Percentiles rank a stretch among this genome's conserved stretches.
Evolutionary conservation across 1,140 invertebrate species (phyloP).

Genomic region (Caenorhabditis latens): DNA sequence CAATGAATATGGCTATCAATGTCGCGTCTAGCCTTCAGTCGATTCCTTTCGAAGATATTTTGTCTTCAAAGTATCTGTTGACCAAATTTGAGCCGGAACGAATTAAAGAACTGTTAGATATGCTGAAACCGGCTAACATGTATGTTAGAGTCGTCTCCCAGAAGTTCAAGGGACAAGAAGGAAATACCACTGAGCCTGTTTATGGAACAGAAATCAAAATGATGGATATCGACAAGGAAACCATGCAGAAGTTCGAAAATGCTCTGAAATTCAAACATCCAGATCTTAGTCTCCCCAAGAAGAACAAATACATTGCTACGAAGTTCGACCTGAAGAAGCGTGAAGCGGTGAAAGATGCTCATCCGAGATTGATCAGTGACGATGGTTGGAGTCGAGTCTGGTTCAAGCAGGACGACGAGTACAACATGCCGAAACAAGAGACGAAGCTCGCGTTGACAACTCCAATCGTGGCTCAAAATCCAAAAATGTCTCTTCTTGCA

Average conservation of each 20-base stretch:
- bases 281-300: slow-evolving; percentile 84
- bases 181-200: slow-evolving; percentile 83
- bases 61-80: slow-evolving; percentile 85
- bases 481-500: slow-evolving; percentile 86
- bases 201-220: slow-evolving; percentile 90
- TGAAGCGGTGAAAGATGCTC: slow-evolving; percentile 78
- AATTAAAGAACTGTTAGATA: slow-evolving; percentile 84
- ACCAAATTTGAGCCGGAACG: slow-evolving; percentile 86
- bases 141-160: slow-evolving; percentile 84
- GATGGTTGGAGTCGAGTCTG: slow-evolving; percentile 86
- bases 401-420: slow-evolving; percentile 95
- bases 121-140: slow-evolving; percentile 86
- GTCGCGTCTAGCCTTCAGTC: slow-evolving; percentile 83
- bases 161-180: slow-evolving; percentile 81
- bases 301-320: slow-evolving; percentile 92
- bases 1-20: slow-evolving; percentile 83
- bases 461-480: slow-evolving; percentile 88
- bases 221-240: slow-evolving; percentile 81
- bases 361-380: slow-evolving; percentile 86
- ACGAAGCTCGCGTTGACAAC: slow-evolving; percentile 81
- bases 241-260: slow-evolving; percentile 49
- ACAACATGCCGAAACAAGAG: slow-evolving; percentile 88
- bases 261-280: slow-evolving; percentile 70
- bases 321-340: slow-evolving; percentile 85
- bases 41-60: slow-evolving; percentile 88